Evolutionary conservation across 2,113 vertebrate species (phyloP), one percentile per base, ranked within the genome.

Genomic region (Cranoglanis bouderius): DNA sequence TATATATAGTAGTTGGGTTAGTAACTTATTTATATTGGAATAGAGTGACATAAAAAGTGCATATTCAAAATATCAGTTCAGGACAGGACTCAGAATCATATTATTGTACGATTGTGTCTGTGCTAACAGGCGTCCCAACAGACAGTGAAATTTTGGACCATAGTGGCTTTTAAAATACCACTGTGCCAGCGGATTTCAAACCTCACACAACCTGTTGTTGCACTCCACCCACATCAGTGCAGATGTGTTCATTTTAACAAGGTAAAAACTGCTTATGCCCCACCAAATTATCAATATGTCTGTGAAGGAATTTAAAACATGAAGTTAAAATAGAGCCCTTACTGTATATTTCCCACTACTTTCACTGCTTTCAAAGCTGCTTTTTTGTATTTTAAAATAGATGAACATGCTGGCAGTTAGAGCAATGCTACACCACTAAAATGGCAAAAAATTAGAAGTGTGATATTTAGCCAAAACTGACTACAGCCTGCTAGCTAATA

Each of bases 281-380:
- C 5, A 70, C 65, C 6, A 46, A 77, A 26, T 80, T 49, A 80
- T n/a, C 49, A 53, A 8, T 32, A n/a, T 32, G 2, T 26, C 6
- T 3, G 29, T 49, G 26, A 7, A 51, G 5, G 26, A 77, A 74
- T 40, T 10, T 46, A 63, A 29, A 59, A 29, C 8, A 72, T 0
- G 3, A 5, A 49, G 12, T 46, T 49, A 77, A 5, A 77, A 46
- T 1, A 46, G 4, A 46, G 40, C 40, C 74, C 40, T 46, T 46
- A 46, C 46, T 46, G 12, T 77, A 43, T 53, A 29, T 32, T 81
- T 55, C 2, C 4, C 77, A 70, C 32, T 65, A 72, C 63, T 85
- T 90, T 40, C 38, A 84, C 74, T 87, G n/a, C n/a, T n/a, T n/a
- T 38, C 21, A 55, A 67, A 49, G 61, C 43, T 85, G 19, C 4